phyloP scores from a whole-genome alignment of 2,113 vertebrate species.

The Benitochromis conjunctus region DNA sequence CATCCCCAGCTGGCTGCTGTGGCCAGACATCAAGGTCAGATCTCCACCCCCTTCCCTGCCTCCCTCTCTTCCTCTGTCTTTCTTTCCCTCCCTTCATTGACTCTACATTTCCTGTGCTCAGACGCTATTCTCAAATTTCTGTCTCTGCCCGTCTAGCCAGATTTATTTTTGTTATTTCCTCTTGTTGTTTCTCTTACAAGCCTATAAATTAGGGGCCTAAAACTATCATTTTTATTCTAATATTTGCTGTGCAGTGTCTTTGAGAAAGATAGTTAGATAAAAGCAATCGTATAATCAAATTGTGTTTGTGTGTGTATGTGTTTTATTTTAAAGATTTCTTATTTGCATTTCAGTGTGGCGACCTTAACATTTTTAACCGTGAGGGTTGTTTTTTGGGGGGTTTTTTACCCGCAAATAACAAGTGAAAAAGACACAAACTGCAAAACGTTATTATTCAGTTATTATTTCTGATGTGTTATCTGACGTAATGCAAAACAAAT shows the following conservation, averaged over 20 bases:
- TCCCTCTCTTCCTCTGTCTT: slow-evolving; percentile 21
- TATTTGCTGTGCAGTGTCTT: not conserved
- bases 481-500: not conserved
- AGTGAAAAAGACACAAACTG: not conserved
- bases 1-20: slow-evolving; percentile 51
- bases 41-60: slow-evolving; percentile 29
- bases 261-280: not conserved
- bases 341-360: not conserved
- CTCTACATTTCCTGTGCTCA: slow-evolving; percentile 60
- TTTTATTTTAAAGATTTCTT: not conserved
- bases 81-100: slow-evolving; percentile 39
- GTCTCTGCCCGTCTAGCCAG: slow-evolving; percentile 29
- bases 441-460: not conserved
- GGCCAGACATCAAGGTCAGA: slow-evolving; percentile 74
- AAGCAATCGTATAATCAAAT: not conserved
- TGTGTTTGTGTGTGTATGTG: not conserved
- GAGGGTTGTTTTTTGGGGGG: too few species aligned
- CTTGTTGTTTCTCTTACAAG: slow-evolving; percentile 15
- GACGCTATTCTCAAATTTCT: slow-evolving; percentile 51
- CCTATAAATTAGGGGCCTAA: not conserved
- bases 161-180: slow-evolving; percentile 40
- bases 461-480: not conserved
- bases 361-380: not conserved
- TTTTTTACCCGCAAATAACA: not conserved
- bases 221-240: not conserved